Percentiles rank a stretch among this genome's conserved stretches.
Conservation (phyloP, 2,888 invertebrate genomes). For the Drosophila peninsularis region DNA sequence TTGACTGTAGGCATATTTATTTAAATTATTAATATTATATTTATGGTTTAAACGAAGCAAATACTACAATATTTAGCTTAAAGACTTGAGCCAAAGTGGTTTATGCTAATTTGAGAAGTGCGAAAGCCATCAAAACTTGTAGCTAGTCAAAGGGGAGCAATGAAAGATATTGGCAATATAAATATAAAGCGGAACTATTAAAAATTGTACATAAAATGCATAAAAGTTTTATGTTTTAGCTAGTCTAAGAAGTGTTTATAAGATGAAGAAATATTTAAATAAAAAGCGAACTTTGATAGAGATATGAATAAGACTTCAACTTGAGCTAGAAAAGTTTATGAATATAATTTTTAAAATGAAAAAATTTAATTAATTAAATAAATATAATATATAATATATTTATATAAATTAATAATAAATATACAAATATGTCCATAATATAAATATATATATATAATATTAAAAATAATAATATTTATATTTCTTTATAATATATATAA, state of each 20-base stretch:
- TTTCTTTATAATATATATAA: no score
- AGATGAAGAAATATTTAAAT: neutral
- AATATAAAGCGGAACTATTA: neutral
- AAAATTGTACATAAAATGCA: neutral
- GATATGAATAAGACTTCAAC: neutral
- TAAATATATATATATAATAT: no score
- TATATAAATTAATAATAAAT: no score
- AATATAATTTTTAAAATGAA: neutral
- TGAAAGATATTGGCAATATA: neutral
- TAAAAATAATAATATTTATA: no score
- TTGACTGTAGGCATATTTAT: neutral
- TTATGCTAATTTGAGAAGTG: neutral
- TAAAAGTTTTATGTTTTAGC: neutral
- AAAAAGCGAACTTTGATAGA: neutral
- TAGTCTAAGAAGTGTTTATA: neutral
- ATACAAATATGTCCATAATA: no score
- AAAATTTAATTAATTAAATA: no score
- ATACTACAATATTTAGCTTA: neutral
- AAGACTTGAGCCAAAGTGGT: neutral
- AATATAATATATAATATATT: no score
- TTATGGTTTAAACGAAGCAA: no score
- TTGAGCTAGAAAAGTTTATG: neutral
- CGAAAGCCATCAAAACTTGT: slow-evolving; percentile 5
- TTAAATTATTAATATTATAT: neutral
- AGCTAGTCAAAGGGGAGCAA: neutral